Conservation (phyloP, 2,797 vertebrate species). For the Ataeniobius toweri region DNA sequence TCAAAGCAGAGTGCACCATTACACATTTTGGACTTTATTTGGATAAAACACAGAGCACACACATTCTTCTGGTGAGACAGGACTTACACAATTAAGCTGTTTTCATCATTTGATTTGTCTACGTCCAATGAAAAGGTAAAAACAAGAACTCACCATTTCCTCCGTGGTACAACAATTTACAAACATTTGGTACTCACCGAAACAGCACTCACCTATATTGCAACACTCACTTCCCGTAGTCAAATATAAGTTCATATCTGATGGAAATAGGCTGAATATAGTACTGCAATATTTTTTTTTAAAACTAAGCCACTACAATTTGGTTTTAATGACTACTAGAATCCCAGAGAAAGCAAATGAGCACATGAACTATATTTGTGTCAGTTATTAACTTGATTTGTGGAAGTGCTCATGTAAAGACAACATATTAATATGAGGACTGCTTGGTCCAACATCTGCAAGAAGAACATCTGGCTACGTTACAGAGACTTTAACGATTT, state of each 20-base stretch:
- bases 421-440: background rate
- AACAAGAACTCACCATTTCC: conserved; percentile 14
- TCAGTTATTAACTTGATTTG: conserved; percentile 34
- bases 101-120: conserved; percentile 9
- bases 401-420: conserved; percentile 11
- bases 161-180: conserved; percentile 9
- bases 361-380: conserved; percentile 15
- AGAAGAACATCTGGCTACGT: conserved; percentile 26
- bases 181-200: conserved; percentile 20
- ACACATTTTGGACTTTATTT: conserved; percentile 56
- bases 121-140: conserved; percentile 27
- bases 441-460: background rate
- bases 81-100: background rate
- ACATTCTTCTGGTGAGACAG: background rate
- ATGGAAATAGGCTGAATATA: conserved; percentile 1
- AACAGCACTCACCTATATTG: conserved; percentile 12
- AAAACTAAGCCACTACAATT: conserved; percentile 7
- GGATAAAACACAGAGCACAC: conserved; percentile 28
- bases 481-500: conserved; percentile 24
- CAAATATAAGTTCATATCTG: conserved; percentile 8
- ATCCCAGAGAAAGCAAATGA: conserved; percentile 10
- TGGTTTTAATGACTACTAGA: conserved; percentile 10
- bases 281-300: background rate
- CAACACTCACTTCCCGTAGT: conserved; percentile 31
- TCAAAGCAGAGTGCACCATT: background rate